Percentiles rank a stretch among this genome's conserved stretches.
phyloP scores from a whole-genome alignment of 2,797 vertebrate species.

The Anguilla pacifica region DNA sequence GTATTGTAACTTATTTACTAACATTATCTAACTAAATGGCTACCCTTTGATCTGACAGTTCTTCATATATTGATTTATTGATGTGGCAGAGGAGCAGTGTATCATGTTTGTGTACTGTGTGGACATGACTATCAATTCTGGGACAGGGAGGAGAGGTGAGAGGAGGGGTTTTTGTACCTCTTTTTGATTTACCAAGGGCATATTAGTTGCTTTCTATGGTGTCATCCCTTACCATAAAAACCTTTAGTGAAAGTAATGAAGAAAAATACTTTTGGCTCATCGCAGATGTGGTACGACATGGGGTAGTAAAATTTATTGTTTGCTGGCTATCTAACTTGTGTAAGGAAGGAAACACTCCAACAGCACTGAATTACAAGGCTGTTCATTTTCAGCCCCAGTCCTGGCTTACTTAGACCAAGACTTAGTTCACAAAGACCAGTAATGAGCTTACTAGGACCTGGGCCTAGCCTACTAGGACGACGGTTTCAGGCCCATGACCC shows the following conservation, averaged over 20 bases:
- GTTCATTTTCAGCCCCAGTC: background rate
- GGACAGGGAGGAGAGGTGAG: background rate
- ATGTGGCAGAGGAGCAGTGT: conserved; percentile 37
- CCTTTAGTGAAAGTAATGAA: background rate
- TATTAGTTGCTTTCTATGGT: background rate
- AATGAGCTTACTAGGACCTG: too few relatives aligned
- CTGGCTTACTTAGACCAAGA: background rate
- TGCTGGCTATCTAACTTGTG: background rate
- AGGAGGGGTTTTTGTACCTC: background rate
- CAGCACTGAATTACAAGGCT: background rate
- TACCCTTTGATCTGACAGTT: background rate
- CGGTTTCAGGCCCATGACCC: conserved; percentile 11
- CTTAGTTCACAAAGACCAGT: too few relatives aligned
- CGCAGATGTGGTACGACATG: too few relatives aligned
- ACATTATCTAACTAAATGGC: background rate
- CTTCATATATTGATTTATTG: conserved; percentile 53
- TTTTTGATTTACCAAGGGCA: background rate
- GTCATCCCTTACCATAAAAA: background rate
- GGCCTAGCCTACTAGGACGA: background rate
- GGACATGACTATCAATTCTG: background rate
- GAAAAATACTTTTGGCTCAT: background rate
- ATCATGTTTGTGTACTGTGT: background rate
- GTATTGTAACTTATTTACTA: background rate
- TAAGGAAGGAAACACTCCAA: background rate
- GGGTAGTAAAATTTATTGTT: background rate